phyloP scores from a whole-genome alignment of 92 coral and sea anemone species.

The Zoanthus gigantus region DNA sequence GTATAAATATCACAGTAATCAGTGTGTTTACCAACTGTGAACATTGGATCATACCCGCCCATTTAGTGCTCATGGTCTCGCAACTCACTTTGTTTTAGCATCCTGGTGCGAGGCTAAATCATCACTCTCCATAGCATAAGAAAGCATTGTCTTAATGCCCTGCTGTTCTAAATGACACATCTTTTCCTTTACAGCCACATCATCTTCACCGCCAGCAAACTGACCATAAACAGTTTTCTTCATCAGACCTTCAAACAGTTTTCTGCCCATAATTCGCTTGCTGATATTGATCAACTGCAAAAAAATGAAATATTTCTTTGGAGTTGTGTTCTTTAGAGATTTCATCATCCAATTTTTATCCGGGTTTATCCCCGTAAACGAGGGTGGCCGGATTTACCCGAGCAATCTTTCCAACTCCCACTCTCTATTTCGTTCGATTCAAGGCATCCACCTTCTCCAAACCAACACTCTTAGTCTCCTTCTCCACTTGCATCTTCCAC shows the following conservation, averaged over 20 bases:
- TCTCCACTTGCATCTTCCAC: too few relatives aligned
- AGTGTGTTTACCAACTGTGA: not conserved
- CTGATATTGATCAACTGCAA: slow-evolving; percentile 77
- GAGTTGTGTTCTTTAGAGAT: too few relatives aligned
- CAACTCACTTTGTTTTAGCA: slow-evolving; percentile 58
- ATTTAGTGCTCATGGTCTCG: not conserved
- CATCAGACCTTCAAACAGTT: slow-evolving; percentile 74
- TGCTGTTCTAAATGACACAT: slow-evolving; percentile 56
- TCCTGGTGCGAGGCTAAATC: slow-evolving; percentile 44
- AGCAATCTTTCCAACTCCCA: too few relatives aligned
- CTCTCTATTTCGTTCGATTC: too few relatives aligned
- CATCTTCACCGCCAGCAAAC: slow-evolving; percentile 94
- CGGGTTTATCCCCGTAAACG: too few relatives aligned
- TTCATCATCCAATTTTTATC: too few relatives aligned
- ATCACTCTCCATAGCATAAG: slow-evolving; percentile 86
- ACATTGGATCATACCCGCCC: not conserved
- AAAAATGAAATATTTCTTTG: not conserved
- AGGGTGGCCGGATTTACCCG: too few relatives aligned
- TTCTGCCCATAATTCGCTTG: slow-evolving; percentile 72
- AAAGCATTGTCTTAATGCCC: slow-evolving; percentile 87
- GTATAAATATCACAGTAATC: too few relatives aligned
- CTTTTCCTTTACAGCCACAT: slow-evolving; percentile 61
- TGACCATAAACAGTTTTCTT: slow-evolving; percentile 88
- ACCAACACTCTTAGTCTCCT: too few relatives aligned
- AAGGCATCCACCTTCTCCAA: too few relatives aligned